Percentiles rank a stretch among this genome's conserved stretches.
Conservation (phyloP, 2,113 vertebrate genomes). For the Paratilapia polleni region DNA sequence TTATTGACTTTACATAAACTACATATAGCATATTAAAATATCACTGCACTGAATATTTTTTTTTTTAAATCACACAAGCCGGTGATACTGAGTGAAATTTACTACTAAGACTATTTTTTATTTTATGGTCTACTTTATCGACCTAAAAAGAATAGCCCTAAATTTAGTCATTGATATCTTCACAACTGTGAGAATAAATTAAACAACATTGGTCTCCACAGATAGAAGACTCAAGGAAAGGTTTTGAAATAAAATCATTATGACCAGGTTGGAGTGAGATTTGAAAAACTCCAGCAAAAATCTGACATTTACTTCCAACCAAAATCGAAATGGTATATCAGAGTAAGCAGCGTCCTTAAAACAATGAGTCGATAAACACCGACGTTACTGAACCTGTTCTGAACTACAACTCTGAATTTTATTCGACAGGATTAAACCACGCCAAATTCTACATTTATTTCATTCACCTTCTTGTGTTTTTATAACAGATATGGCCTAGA, state of each 20-base stretch:
- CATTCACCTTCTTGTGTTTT: not conserved
- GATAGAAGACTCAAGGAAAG: not conserved
- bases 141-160: not conserved
- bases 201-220: rapidly evolving
- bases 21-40: no score
- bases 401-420: not conserved
- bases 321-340: not conserved
- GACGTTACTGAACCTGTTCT: not conserved
- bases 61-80: no score
- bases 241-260: not conserved
- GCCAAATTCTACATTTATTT: not conserved
- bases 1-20: no score
- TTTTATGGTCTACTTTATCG: not conserved
- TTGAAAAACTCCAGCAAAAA: not conserved
- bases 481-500: not conserved
- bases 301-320: not conserved
- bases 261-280: not conserved
- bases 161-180: not conserved
- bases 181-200: not conserved
- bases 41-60: no score
- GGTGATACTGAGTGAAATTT: not conserved
- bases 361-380: not conserved
- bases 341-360: not conserved
- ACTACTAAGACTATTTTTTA: not conserved
- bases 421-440: not conserved